Evolutionary conservation across 2,888 invertebrate species (phyloP), one percentile per base, ranked within the genome.

Genomic region (Hirtodrosophila confusa): DNA sequence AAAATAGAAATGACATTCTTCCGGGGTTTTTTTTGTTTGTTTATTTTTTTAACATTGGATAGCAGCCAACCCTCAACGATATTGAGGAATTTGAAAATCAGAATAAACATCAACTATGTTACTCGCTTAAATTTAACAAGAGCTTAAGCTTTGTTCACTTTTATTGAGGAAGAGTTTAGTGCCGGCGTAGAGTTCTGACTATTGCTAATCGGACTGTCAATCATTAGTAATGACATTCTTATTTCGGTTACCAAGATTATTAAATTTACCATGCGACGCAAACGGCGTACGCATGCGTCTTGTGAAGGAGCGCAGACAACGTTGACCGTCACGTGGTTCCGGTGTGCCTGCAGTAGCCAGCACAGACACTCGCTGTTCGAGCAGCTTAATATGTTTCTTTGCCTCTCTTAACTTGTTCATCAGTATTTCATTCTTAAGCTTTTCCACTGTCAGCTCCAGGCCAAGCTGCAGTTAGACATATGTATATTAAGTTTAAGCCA

Each of bases 361-460:
- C 8, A 79, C 49, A 24, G 68, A 67, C 44, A 82, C 88, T 79
- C 85, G 80, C 67, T 91, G 88, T 64, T 91, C 91, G 54, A 89
- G 90, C 12, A 84, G 65, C 71, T 90, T 91, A 10, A 92, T 83
- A 43, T 90, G 86, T 62, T 91, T 91, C 45, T 88, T 89, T 0
- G 95, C 94, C 79, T 96, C 95, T 72, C 95, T 93, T 17, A 96
- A 91, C 80, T 95, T 94, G 83, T 94, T 93, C 33, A 95, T 93
- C 5, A 97, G 92, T 77, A 97, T 93, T 85, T 97, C 95, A 89
- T 97, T 97, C 91, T 96, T 95, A 80, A 96, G 93, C 79, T 94
- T 94, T 80, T 96, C 96, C 0, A 95, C 96, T 53, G 95, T 95
- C 9, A 97, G 92, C 90, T 97, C 97, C 27, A 96, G 93, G 0